Conservation (phyloP, 2,113 vertebrate genomes). For the Syngnathus floridae region DNA sequence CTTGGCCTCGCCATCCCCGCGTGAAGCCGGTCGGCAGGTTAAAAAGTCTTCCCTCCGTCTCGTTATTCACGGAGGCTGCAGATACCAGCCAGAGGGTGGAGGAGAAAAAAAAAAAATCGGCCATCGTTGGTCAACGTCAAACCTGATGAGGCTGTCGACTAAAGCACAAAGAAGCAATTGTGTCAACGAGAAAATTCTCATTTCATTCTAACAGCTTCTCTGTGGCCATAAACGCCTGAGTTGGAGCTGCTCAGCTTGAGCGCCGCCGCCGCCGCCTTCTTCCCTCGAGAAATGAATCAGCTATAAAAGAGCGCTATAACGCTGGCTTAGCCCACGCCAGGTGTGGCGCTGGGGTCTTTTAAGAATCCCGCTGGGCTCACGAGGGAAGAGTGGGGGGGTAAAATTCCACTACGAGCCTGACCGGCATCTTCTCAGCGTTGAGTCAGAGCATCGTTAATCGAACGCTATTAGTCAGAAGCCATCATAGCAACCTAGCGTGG, state of each 20-base stretch:
- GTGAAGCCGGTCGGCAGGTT: conserved; percentile 28
- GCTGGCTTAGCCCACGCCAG: conserved; percentile 6
- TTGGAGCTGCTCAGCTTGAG: conserved; percentile 30
- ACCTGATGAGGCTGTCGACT: background rate
- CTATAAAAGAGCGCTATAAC: conserved; percentile 55
- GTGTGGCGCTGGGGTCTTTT: conserved; percentile 31
- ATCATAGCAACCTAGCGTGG: conserved; percentile 38
- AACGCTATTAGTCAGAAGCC: conserved; percentile 39
- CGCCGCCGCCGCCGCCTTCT: conserved; percentile 21
- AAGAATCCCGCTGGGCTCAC: conserved; percentile 42
- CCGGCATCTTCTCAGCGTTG: conserved; percentile 27
- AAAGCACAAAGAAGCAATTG: conserved; percentile 30
- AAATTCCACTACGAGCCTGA: conserved; percentile 48
- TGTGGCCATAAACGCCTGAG: conserved; percentile 45
- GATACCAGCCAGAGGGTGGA: too few species aligned
- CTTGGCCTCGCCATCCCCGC: conserved; percentile 2
- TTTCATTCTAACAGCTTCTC: conserved; percentile 50
- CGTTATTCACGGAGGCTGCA: too few species aligned
- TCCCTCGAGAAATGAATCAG: conserved; percentile 57
- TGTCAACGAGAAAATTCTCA: conserved; percentile 38
- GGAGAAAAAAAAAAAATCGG: too few species aligned
- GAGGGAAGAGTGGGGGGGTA: conserved; percentile 26
- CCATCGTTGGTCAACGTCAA: background rate
- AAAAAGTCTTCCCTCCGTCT: conserved; percentile 20
- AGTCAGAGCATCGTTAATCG: conserved; percentile 35